A percentile compares a stretch with the other conserved stretches of the same genome.
Conservation (phyloP, 2,888 invertebrate genomes). For the Dolomedes plantarius region DNA sequence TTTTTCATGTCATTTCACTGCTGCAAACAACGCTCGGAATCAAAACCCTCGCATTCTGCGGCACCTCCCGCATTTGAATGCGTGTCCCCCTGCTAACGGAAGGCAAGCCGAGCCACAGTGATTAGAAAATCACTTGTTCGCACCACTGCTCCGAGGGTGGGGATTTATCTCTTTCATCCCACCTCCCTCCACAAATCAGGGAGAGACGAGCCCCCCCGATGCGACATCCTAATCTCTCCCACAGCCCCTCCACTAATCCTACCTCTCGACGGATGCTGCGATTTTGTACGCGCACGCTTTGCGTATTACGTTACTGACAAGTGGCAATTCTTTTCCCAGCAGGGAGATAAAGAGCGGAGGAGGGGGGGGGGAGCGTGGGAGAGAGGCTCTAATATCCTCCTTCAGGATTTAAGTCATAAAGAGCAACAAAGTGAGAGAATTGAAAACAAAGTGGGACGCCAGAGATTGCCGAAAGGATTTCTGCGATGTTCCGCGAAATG, state of each 20-base stretch:
- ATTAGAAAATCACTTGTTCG: slow-evolving; percentile 69
- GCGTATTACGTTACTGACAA: background rate
- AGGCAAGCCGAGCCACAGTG: slow-evolving; percentile 9
- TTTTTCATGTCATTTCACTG: no score
- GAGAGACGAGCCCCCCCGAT: background rate
- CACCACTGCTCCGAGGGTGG: slow-evolving; percentile 48
- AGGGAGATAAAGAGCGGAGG: background rate
- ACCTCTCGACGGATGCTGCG: slow-evolving; percentile 30
- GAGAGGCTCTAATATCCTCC: background rate
- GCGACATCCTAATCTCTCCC: slow-evolving; percentile 29
- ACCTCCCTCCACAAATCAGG: background rate
- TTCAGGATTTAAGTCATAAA: background rate
- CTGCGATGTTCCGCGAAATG: no score
- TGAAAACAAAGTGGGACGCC: background rate
- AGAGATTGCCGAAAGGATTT: background rate
- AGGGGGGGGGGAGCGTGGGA: background rate
- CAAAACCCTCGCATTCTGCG: no score
- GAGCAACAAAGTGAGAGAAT: background rate
- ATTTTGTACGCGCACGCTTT: background rate
- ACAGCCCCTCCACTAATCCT: slow-evolving; percentile 37
- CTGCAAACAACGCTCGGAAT: no score
- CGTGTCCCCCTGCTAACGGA: no score
- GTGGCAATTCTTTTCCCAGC: background rate
- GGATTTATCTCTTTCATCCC: slow-evolving; percentile 43
- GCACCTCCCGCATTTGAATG: no score